Base-by-base conservation (phyloP, 2,113 vertebrate genomes). In the Clupea harengus region DNA sequence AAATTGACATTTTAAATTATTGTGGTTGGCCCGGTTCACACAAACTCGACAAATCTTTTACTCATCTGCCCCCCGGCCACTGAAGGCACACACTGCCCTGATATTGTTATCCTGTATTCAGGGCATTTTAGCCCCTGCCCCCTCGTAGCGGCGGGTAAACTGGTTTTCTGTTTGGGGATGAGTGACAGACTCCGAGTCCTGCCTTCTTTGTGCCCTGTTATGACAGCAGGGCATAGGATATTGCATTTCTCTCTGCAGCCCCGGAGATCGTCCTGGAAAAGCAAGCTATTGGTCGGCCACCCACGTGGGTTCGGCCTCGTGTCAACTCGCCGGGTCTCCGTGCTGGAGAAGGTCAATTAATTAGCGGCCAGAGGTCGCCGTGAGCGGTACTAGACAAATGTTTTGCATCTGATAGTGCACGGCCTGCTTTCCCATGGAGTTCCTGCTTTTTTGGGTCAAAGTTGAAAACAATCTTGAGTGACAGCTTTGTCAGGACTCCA, bases 161-260 rank as follows among this genome's bases (percentile, higher is more conserved):
- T 1, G 3, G 72, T 78, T 39, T 39, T 39, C 28, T 4, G 64
- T 25, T 25, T 9, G 64, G 25, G 72, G 20, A 39, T 78, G 93
- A 94, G 78, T 93, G 93, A 89, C 93, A 89, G 88, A 86, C 89
- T 91, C 91, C 91, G 91, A 92, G 93, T 92, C 86, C 45, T 81
- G 87, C 84, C 86, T 90, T 82, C n/a, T 84, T 85, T 82, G 86
- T 81, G 86, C 88, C 22, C 86, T 93, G 93, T 94, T 93, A 90
- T 94, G 92, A 88, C 91, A 93, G 89, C 85, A 88, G 89, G 92
- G 87, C 88, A 91, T 52, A 1, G 25, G 88, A 89, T 91, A 87
- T 94, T 89, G 86, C 25, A 88, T 94, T 91, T 92, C 92, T 92
- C 91, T 83, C 57, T 83, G 86, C 87, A 89, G 82, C 85, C 84